Base-by-base conservation (phyloP, 2,113 vertebrate genomes). In the Actenoides lindsayi region DNA sequence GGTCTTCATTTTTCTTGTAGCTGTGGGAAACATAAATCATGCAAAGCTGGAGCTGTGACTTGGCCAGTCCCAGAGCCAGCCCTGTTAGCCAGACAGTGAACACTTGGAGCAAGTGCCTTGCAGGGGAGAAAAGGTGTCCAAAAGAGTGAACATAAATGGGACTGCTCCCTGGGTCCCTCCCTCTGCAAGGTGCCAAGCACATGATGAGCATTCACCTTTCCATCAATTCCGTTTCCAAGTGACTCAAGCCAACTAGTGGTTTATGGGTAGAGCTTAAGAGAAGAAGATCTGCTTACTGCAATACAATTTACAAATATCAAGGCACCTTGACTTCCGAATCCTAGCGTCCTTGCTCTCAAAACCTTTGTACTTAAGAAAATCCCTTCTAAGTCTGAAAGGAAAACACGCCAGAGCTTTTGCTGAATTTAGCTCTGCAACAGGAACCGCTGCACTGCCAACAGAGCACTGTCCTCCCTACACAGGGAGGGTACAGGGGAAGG, bases 1-100 rank as follows among this genome's bases (percentile, higher is more conserved):
- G 93, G 74, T 81, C 92, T 95, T 95, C 77, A 93, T 96, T 92
- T 96, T 95, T 95, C 97, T 93, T 90, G 69, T 85, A 92, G 94
- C 94, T 92, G 59, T 56, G 87, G 91, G 87, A 91, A 77, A 85
- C 83, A 93, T 91, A 97, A 97, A 97, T 97, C 96, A 97, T 82
- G 64, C 70, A 95, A 93, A 96, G 83, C 95, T 93, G 70, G 70
- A 95, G 87, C 83, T 81, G 74, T 81, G 81, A 89, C 93, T 83
- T 92, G 92, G 89, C 57, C 70, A 48, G 93, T 90, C 92, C 94
- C 65, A 5, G 78, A 89, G 41, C 41, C 41, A 41, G 13, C 41
- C 41, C 41, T 41, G 41, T 41, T 41, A 87, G 86, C 85, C 90
- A 96, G 90, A 80, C 50, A 92, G 90, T 53, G 92, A 91, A 95